Base-by-base conservation (phyloP, 37 sponge, comb jelly and placozoan genomes). In the Spongilla lacustris region DNA sequence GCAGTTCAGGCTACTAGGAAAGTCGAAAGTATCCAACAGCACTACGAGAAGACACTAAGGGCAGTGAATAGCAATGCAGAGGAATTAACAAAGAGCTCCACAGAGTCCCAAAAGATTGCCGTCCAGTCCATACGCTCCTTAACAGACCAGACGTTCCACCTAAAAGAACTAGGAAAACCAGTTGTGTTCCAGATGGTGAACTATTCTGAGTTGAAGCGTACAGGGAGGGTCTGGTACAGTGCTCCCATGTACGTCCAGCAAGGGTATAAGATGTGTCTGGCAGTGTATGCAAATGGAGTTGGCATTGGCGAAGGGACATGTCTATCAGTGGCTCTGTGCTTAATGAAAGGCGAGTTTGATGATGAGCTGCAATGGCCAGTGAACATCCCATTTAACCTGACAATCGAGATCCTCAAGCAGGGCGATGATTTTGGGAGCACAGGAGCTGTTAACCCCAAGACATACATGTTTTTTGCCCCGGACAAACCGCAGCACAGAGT, bases 221-320 rank as follows among this genome's bases (percentile, higher is more conserved):
- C 17, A 4, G 68, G 74, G 22, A 89, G 84, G 68, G 33, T 36
- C 19, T 83, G 84, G 84, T 84, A 84, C 85, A 89, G 89, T 32
- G 35, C 89, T 49, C 85, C 89, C 2, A 81, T 90, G 70, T 90
- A 85, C 37, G 77, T 85, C 11, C 76, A 83, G 23, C 77, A 67
- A 9, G 88, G 88, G 32, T 88, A 88, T 83, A 88, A 88, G 34
- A 88, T 88, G 88, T 88, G 88, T n/a, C 69, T 88, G 22, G 83
- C 83, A 22, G 71, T 88, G 26, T 23, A 82, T 23, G 83, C 88
- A 24, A 70, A 27, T 23, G 88, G 88, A 5, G 76, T 14, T 8
- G 88, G 88, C n/a, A 22, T 36, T 0, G 88, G 82, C 0, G 70
- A 70, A 10, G 88, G 88, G n/a, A 25, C 49, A 19, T 76, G 31